Conservation (phyloP, 1,140 invertebrate genomes). For the Metaphire vulgaris region DNA sequence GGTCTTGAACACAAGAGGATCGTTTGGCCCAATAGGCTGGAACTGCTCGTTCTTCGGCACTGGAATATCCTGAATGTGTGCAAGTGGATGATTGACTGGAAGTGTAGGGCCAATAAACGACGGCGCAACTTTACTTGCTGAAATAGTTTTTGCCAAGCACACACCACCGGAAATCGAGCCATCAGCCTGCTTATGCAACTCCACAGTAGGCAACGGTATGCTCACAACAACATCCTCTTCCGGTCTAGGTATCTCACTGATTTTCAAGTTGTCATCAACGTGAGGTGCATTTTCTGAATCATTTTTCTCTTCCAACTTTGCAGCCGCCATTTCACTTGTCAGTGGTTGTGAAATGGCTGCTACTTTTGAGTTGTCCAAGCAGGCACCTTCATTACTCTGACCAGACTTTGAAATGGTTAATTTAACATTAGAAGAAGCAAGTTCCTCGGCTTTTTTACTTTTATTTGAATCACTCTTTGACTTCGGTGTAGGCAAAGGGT, state of each 20-base stretch:
- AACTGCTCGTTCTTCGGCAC: conserved; percentile 18
- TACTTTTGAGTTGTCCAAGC: neutral
- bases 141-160: too few relatives aligned
- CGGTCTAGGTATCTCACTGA: too few relatives aligned
- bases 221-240: too few relatives aligned
- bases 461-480: neutral
- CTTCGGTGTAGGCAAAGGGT: too few relatives aligned
- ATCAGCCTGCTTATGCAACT: too few relatives aligned
- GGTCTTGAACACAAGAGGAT: conserved; percentile 29
- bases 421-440: neutral
- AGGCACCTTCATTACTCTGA: neutral
- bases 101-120: conserved; percentile 23
- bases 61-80: neutral
- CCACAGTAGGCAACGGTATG: too few relatives aligned
- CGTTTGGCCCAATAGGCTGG: conserved; percentile 30
- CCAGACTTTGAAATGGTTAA: neutral
- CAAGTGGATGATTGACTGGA: neutral
- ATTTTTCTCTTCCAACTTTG: neutral
- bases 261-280: too few relatives aligned
- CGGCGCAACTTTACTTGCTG: neutral
- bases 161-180: too few relatives aligned
- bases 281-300: too few relatives aligned
- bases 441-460: neutral
- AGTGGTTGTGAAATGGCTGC: neutral
- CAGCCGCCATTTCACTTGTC: neutral